Conservation (phyloP, 2,113 vertebrate genomes). For the Zonotrichia leucophrys region DNA sequence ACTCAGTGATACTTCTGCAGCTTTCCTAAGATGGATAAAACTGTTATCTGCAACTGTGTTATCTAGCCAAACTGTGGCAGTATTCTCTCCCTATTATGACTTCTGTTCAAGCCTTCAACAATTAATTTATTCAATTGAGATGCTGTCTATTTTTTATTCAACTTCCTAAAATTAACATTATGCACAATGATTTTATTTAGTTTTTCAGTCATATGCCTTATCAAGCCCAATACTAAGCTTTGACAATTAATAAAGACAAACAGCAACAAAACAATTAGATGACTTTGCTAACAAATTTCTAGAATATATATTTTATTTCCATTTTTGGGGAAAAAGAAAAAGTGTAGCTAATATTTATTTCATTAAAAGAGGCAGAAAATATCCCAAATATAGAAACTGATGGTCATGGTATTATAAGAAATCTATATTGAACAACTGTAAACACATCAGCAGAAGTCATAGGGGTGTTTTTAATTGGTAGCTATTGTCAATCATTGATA, state of each 20-base stretch:
- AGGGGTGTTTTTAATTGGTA: background rate
- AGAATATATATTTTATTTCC: background rate
- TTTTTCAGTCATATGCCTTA: background rate
- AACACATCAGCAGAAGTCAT: background rate
- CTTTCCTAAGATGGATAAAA: conserved; percentile 34
- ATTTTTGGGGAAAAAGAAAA: background rate
- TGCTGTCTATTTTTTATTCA: conserved; percentile 11
- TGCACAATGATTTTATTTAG: background rate
- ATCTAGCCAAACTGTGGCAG: conserved; percentile 22
- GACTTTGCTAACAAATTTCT: background rate
- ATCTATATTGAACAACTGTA: background rate
- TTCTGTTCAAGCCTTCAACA: conserved; percentile 21
- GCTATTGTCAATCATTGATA: background rate
- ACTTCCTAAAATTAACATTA: background rate
- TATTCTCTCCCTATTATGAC: background rate
- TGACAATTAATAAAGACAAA: background rate
- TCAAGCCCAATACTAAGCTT: background rate
- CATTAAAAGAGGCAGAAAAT: background rate
- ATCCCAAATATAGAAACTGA: background rate
- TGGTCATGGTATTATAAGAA: background rate
- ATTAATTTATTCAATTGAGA: conserved; percentile 7
- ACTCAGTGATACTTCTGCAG: background rate
- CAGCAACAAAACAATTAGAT: background rate
- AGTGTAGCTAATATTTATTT: background rate
- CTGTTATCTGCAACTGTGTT: conserved; percentile 18